Evolutionary conservation across 2,113 vertebrate species (phyloP).

Genomic region (Pluvialis apricaria): DNA sequence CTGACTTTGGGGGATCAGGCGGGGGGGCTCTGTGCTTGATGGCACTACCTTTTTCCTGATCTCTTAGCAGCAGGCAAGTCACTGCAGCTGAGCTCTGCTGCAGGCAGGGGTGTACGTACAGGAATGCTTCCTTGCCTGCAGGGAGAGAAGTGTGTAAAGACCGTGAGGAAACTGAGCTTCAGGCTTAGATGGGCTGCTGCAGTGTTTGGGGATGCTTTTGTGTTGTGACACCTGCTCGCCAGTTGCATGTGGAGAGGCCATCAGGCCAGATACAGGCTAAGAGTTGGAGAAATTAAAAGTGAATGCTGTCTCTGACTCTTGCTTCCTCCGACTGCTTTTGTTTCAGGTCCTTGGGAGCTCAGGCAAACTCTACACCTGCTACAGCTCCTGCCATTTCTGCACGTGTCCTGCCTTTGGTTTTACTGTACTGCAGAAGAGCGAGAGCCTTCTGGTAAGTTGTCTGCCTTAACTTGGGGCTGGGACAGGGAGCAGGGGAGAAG

Average conservation of each 20-base stretch:
- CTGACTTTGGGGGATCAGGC: not conserved
- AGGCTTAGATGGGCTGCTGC: not conserved
- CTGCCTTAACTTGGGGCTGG: not conserved
- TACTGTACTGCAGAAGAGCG: slow-evolving; percentile 81
- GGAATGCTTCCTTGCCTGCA: not conserved
- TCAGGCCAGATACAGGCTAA: not conserved
- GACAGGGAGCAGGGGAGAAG: not conserved
- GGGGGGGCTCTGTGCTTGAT: not conserved
- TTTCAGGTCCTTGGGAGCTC: slow-evolving; percentile 87
- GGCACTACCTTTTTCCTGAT: not conserved
- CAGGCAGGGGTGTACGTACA: accelerated
- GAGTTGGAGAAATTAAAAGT: not conserved
- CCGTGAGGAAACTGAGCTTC: not conserved
- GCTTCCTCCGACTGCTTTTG: not conserved
- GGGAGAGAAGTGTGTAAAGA: not conserved
- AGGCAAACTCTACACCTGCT: slow-evolving; percentile 85
- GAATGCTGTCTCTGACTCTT: not conserved
- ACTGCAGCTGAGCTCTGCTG: not conserved
- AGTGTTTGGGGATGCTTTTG: not conserved
- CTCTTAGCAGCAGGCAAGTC: not conserved
- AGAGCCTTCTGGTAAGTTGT: slow-evolving; percentile 83
- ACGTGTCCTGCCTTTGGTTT: slow-evolving; percentile 89
- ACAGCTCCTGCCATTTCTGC: slow-evolving; percentile 90
- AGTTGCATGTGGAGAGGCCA: not conserved
- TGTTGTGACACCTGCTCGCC: not conserved